Percentiles rank a stretch among this genome's conserved stretches.
These are phyloP conservation scores for Conchocele bisecta DNA, from an alignment of 2,888 invertebrate species.

Conservation along the genomic window DNA sequence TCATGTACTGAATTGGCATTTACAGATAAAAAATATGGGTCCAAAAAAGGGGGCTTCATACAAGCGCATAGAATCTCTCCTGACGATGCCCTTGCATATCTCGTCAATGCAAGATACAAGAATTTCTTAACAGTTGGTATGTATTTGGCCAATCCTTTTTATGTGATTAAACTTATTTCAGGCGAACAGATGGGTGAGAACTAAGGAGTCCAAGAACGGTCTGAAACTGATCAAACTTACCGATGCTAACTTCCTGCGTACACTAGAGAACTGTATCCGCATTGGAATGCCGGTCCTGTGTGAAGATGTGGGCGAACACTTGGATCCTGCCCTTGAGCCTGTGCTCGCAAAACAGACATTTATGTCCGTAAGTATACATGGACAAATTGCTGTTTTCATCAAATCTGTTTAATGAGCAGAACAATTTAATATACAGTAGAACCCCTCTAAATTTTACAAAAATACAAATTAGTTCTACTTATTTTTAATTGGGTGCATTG, in stretches of 20 bases:
- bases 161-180: conserved; percentile 54
- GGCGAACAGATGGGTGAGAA: conserved; percentile 83
- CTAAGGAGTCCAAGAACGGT: conserved; percentile 80
- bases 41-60: no score
- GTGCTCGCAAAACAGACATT: conserved; percentile 89
- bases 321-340: conserved; percentile 83
- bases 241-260: conserved; percentile 81
- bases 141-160: no score
- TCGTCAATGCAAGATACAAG: no score
- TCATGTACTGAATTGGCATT: no score
- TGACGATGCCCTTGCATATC: no score
- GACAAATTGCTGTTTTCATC: conserved; percentile 78
- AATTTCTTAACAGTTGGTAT: no score
- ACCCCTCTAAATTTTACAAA: no score
- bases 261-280: conserved; percentile 83
- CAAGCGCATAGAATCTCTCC: no score
- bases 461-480: no score
- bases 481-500: no score
- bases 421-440: conserved; percentile 83
- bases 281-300: conserved; percentile 83
- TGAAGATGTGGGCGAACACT: conserved; percentile 82
- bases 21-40: no score
- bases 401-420: conserved; percentile 82
- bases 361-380: conserved; percentile 85
- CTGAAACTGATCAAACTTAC: conserved; percentile 82